A percentile compares a stretch with the other conserved stretches of the same genome.
Evolutionary conservation across 2,888 invertebrate genomes (phyloP).

Genomic region (Alloscopus bannaensis): DNA sequence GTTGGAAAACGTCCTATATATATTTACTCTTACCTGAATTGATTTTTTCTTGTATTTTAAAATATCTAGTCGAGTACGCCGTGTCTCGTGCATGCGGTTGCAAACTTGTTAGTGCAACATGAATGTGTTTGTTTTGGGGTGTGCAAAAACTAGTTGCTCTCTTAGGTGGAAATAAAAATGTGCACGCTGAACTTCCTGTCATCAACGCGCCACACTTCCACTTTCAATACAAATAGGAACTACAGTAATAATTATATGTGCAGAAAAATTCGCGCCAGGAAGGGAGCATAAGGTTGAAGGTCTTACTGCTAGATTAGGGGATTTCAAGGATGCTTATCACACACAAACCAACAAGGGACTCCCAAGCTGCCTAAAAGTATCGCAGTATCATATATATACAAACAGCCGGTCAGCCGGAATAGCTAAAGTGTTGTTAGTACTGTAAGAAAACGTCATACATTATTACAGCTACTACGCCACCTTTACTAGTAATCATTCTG

Average conservation of each 20-base stretch:
- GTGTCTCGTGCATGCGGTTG: background rate
- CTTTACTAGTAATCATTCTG: slow-evolving; percentile 49
- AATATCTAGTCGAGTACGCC: background rate
- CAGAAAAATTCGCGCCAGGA: slow-evolving; percentile 45
- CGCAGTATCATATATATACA: slow-evolving; percentile 28
- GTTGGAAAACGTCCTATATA: too few species aligned
- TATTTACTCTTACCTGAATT: too few species aligned
- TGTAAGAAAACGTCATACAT: too few species aligned
- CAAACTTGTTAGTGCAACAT: background rate
- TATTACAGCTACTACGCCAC: slow-evolving; percentile 1
- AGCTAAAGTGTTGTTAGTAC: too few species aligned
- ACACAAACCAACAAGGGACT: slow-evolving; percentile 31
- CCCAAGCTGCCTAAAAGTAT: too few species aligned
- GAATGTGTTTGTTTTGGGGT: too few species aligned
- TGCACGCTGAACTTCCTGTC: background rate
- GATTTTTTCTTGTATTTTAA: too few species aligned
- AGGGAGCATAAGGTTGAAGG: slow-evolving; percentile 56
- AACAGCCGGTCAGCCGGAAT: slow-evolving; percentile 1
- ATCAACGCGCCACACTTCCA: background rate
- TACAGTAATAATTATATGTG: background rate
- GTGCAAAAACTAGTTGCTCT: background rate
- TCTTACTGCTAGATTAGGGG: slow-evolving; percentile 41
- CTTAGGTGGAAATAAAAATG: background rate
- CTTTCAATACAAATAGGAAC: slow-evolving; percentile 9
- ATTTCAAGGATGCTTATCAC: slow-evolving; percentile 38